phyloP scores from a whole-genome alignment of 1,140 invertebrate genomes.

The Eciton burchellii region DNA sequence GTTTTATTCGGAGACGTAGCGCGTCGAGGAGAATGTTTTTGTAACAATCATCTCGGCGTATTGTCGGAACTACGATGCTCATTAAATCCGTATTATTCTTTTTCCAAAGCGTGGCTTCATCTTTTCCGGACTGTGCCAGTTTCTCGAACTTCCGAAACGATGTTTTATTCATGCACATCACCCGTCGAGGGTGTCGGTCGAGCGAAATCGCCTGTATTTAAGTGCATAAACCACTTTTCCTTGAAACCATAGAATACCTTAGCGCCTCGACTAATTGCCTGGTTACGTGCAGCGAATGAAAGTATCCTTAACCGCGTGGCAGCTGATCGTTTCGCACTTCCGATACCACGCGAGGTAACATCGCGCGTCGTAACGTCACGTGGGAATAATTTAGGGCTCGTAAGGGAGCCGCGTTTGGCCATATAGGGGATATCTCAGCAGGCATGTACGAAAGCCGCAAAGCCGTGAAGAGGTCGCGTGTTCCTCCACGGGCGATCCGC shows the following conservation, averaged over 20 bases:
- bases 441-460: too few species aligned
- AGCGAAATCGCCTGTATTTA: slow-evolving; percentile 77
- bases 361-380: not conserved
- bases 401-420: not conserved
- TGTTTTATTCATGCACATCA: slow-evolving; percentile 82
- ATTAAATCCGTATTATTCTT: too few species aligned
- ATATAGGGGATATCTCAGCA: too few species aligned
- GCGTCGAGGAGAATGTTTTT: too few species aligned
- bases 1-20: too few species aligned
- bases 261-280: slow-evolving; percentile 80
- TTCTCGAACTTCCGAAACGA: slow-evolving; percentile 62
- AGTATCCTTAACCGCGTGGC: slow-evolving; percentile 39
- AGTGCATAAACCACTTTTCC: slow-evolving; percentile 78
- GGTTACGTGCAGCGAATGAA: slow-evolving; percentile 74
- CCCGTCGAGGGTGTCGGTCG: slow-evolving; percentile 72
- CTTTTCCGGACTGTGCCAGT: slow-evolving; percentile 6
- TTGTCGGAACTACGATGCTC: too few species aligned
- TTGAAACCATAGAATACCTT: slow-evolving; percentile 80
- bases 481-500: too few species aligned
- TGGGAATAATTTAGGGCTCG: slow-evolving; percentile 22
- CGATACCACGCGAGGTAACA: not conserved
- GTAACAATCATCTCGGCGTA: too few species aligned
- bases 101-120: not conserved
- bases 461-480: slow-evolving; percentile 1
- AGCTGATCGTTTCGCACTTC: slow-evolving; percentile 47